Percentiles rank a stretch among this genome's conserved stretches.
These are phyloP conservation scores for Leucoma salicis DNA, from an alignment of 2,888 invertebrate species.

Conservation along the genomic window DNA sequence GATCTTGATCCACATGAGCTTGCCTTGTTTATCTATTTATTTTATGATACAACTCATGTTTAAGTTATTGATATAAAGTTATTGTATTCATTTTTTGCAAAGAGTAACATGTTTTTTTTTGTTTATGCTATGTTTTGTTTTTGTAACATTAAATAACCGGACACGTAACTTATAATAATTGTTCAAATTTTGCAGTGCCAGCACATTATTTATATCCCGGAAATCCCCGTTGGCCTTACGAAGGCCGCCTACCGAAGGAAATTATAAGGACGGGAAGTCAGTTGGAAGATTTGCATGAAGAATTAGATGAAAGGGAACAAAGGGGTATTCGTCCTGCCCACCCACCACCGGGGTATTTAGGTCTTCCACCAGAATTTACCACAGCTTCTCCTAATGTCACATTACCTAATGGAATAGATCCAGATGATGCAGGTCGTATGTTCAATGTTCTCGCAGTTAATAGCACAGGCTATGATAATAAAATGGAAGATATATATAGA, in stretches of 20 bases:
- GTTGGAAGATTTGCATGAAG: not conserved
- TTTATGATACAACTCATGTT: no score
- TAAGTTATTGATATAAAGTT: no score
- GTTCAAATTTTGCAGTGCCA: slow-evolving; percentile 5
- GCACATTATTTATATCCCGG: slow-evolving; percentile 8
- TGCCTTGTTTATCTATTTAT: no score
- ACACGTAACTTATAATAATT: no score
- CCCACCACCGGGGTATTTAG: not conserved
- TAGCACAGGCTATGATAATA: not conserved
- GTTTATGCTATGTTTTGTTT: no score
- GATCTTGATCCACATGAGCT: no score
- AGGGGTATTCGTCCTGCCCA: not conserved
- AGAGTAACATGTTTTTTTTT: no score
- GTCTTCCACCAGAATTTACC: not conserved
- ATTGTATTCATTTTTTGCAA: no score
- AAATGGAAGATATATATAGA: not conserved
- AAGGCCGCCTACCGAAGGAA: not conserved
- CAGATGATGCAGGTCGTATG: not conserved
- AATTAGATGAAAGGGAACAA: not conserved
- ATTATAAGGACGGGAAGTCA: not conserved
- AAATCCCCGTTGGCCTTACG: not conserved
- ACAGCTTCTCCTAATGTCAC: not conserved
- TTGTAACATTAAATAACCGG: no score
- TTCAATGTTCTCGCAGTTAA: not conserved
- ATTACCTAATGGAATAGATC: not conserved